Evolutionary conservation across 1,140 invertebrate species (phyloP).

Genomic region (Manduca sexta): DNA sequence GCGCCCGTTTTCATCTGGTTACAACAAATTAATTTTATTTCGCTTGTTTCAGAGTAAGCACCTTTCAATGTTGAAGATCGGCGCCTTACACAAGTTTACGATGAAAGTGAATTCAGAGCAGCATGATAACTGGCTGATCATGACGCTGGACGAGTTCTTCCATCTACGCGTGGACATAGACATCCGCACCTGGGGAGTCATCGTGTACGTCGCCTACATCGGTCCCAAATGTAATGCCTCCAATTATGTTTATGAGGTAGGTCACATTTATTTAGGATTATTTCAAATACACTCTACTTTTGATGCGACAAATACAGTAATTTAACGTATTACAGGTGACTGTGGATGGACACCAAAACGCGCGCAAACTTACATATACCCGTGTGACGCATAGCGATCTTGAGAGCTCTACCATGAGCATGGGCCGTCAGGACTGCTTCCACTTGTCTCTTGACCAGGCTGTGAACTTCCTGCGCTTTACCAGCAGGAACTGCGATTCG

Average conservation of each 20-base stretch:
- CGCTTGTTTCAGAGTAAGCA: conserved; percentile 26
- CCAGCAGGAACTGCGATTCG: conserved; percentile 33
- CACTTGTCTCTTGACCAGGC: conserved; percentile 52
- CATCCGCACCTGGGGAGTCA: conserved; percentile 35
- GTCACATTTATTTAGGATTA: neutral
- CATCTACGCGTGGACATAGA: conserved; percentile 46
- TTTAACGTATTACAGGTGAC: conserved; percentile 39
- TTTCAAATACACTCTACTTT: neutral
- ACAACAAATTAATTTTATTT: too few species aligned
- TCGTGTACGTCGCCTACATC: conserved; percentile 45
- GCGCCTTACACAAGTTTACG: conserved; percentile 36
- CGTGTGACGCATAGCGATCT: conserved; percentile 53
- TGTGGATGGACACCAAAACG: conserved; percentile 33
- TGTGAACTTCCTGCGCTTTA: conserved; percentile 41
- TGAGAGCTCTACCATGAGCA: conserved; percentile 37
- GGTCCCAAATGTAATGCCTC: conserved; percentile 46
- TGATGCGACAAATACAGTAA: neutral
- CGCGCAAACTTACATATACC: conserved; percentile 36
- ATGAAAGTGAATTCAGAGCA: conserved; percentile 41
- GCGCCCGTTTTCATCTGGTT: too few species aligned
- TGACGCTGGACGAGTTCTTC: conserved; percentile 39
- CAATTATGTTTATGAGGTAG: conserved; percentile 43
- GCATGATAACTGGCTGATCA: conserved; percentile 43
- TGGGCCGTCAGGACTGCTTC: conserved; percentile 53
- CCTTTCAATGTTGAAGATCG: conserved; percentile 29